Conservation (phyloP, 2,113 vertebrate genomes). For the Arizona elegans region DNA sequence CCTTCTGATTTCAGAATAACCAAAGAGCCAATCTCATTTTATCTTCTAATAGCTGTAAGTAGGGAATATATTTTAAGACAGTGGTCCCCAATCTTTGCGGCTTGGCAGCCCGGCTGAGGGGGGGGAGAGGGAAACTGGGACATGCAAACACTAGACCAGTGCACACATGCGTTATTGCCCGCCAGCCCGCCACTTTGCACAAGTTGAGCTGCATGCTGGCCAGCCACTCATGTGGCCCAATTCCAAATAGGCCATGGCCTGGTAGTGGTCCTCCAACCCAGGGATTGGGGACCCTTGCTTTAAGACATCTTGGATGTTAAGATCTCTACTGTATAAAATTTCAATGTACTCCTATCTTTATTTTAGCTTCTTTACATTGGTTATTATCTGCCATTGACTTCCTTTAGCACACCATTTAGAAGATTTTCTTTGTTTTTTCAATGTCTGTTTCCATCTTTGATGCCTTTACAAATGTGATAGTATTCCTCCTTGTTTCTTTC, state of each 20-base stretch:
- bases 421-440: background rate
- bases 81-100: background rate
- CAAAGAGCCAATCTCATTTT: background rate
- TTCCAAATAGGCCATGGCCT: background rate
- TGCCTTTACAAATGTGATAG: background rate
- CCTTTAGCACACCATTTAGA: background rate
- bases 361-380: background rate
- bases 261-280: background rate
- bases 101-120: background rate
- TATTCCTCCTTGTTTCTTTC: background rate
- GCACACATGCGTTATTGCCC: background rate
- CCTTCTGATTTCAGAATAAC: background rate
- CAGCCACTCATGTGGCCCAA: background rate
- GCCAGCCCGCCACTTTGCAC: background rate
- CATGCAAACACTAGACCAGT: fast-evolving
- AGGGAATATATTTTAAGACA: background rate
- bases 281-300: background rate
- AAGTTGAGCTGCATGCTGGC: background rate
- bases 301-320: background rate
- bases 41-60: background rate
- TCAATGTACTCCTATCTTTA: background rate
- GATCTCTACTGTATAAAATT: background rate
- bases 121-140: background rate
- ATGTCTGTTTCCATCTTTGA: background rate
- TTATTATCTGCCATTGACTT: background rate